Evolutionary conservation across 2,113 vertebrate species (phyloP).

Genomic region (Nanorana parkeri): DNA sequence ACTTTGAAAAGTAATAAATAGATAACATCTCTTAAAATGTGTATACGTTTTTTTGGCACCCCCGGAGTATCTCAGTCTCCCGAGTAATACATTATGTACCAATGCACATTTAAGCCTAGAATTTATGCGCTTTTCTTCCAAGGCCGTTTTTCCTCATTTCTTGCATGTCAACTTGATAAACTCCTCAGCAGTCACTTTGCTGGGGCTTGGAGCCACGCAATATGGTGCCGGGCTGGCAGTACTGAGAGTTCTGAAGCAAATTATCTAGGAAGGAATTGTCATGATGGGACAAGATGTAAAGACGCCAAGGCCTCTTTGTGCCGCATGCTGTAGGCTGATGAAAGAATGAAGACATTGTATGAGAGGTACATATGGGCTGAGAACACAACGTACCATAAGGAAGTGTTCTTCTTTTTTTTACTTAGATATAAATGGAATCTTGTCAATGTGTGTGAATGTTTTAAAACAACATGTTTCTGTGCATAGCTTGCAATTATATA

Average conservation of each 20-base stretch:
- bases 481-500: too few species aligned
- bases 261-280: constrained; percentile 4
- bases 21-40: too few species aligned
- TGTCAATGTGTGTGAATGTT: too few species aligned
- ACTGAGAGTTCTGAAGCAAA: not conserved
- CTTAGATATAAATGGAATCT: too few species aligned
- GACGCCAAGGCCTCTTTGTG: not conserved
- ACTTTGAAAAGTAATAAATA: too few species aligned
- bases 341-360: not conserved
- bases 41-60: too few species aligned
- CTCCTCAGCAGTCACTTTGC: not conserved
- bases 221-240: not conserved
- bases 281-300: not conserved
- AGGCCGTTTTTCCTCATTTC: not conserved
- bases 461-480: too few species aligned
- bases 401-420: too few species aligned
- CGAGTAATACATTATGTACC: too few species aligned
- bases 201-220: not conserved
- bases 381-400: too few species aligned
- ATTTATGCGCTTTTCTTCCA: not conserved
- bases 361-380: too few species aligned
- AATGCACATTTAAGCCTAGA: not conserved
- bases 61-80: too few species aligned
- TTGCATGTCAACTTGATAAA: not conserved
- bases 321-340: not conserved